Base-by-base conservation (phyloP, 2,888 invertebrate species). In the Nomada ruficornis region DNA sequence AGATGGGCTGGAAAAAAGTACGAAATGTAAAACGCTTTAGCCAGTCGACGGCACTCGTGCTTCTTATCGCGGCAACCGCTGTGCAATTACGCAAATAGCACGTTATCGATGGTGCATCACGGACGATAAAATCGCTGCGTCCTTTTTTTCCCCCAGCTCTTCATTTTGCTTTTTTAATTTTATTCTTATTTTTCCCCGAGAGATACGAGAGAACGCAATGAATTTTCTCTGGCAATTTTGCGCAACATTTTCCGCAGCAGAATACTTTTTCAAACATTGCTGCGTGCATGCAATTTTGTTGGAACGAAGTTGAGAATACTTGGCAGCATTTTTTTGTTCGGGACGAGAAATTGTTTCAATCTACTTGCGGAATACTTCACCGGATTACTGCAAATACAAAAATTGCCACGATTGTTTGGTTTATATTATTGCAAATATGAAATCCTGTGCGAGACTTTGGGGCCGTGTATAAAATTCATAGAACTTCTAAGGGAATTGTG, bases 51-150 rank as follows among this genome's bases (percentile, higher is more conserved):
- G 42, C 44, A 54, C 65, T n/a, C 50, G 68, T 60, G 67, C 71
- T 86, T 83, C 88, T 87, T 87, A 85, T 87, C 86, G 82, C 73
- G 68, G 63, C 70, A 68, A 50, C 77, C 50, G 26, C 75, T 54
- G 70, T 69, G 86, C 88, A 84, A 87, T 87, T 87, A 86, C 80
- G 88, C 80, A 79, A 87, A 87, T 88, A 50, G 86, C 88, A 63
- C 80, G 78, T 84, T 81, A 80, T 78, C 72, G 80, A 77, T 67
- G 80, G 60, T 73, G 69, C 62, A 29, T 54, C 70, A 5, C 65
- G 65, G 52, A 23, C 70, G 60, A 75, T 55, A 55, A 65, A 67
- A 62, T 52, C 36, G 52, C n/a, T 23, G 10, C 50, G n/a, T 26
- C 15, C 1, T 42, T n/a, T 23, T 36, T 36, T 15, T 10, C 4